Evolutionary conservation across 2,888 invertebrate genomes (phyloP).

Genomic region (Meghimatium bilineatum): DNA sequence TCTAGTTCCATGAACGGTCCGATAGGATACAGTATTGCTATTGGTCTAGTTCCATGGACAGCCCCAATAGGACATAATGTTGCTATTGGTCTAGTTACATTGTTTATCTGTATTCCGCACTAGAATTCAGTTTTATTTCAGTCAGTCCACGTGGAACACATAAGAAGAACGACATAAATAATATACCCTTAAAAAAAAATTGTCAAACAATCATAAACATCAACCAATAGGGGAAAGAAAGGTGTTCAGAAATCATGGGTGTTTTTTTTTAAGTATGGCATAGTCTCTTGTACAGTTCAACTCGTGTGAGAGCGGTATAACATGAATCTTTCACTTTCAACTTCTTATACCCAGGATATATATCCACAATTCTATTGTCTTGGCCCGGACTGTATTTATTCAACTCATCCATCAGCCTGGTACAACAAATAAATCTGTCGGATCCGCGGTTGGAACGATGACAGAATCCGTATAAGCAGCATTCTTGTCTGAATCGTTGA

Average conservation of each 20-base stretch:
- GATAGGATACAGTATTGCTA: no score
- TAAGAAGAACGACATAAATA: no score
- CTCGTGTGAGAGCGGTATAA: not conserved
- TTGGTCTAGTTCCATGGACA: no score
- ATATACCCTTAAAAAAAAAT: no score
- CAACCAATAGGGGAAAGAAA: not conserved
- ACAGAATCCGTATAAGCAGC: not conserved
- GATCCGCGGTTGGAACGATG: slow-evolving; percentile 12
- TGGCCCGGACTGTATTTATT: not conserved
- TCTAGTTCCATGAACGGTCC: no score
- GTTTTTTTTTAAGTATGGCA: not conserved
- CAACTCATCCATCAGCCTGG: slow-evolving; percentile 21
- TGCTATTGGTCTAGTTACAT: no score
- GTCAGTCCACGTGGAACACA: no score
- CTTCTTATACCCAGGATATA: not conserved
- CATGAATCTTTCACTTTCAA: not conserved
- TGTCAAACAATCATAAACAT: not conserved
- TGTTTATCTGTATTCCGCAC: not conserved
- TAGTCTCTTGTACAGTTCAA: not conserved
- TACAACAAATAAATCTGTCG: slow-evolving; percentile 17
- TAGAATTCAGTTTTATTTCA: not conserved
- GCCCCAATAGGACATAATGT: no score
- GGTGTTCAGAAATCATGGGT: not conserved
- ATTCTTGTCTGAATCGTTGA: slow-evolving; percentile 8
- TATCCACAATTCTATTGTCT: not conserved